These are phyloP conservation scores for Sebastes vulpes DNA, from an alignment of 2,797 vertebrate genomes.

Conservation along the genomic window DNA sequence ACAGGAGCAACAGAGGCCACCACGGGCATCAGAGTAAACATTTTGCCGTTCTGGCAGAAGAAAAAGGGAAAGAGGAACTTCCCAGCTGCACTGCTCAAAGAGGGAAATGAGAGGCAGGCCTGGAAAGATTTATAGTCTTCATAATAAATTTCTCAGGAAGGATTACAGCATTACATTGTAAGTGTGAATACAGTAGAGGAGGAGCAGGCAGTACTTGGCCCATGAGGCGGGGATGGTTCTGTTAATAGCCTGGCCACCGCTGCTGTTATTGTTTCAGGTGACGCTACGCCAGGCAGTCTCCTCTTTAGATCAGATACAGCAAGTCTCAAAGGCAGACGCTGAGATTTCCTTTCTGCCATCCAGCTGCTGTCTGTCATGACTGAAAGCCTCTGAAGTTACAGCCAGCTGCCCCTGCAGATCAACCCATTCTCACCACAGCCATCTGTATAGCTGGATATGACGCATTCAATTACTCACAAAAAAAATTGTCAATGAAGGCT, in stretches of 20 bases:
- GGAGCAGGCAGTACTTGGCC: constrained; percentile 42
- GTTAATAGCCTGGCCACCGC: constrained; percentile 69
- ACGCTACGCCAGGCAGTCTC: constrained; percentile 36
- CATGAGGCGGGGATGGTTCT: constrained; percentile 25
- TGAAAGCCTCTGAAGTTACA: constrained; percentile 58
- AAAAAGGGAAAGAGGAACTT: constrained; percentile 47
- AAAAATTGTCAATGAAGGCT: not conserved
- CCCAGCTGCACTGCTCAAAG: constrained; percentile 63
- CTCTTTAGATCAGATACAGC: constrained; percentile 60
- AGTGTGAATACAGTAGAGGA: constrained; percentile 46
- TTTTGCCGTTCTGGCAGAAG: constrained; percentile 37
- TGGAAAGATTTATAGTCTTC: constrained; percentile 71
- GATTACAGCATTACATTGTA: constrained; percentile 72
- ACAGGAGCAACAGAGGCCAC: constrained; percentile 21
- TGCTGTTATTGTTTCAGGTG: constrained; percentile 70
- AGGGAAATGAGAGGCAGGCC: constrained; percentile 64
- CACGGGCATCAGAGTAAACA: constrained; percentile 36
- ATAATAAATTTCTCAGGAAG: constrained; percentile 75
- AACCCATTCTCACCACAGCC: constrained; percentile 16
- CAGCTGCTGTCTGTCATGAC: constrained; percentile 74
- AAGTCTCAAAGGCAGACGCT: constrained; percentile 56
- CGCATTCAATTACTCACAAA: constrained; percentile 16
- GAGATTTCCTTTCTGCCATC: constrained; percentile 68
- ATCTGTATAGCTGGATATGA: not conserved
- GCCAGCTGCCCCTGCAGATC: constrained; percentile 64